A percentile compares a stretch with the other conserved stretches of the same genome.
phyloP scores from a whole-genome alignment of 1,140 invertebrate species.

The Nomia melanderi region DNA sequence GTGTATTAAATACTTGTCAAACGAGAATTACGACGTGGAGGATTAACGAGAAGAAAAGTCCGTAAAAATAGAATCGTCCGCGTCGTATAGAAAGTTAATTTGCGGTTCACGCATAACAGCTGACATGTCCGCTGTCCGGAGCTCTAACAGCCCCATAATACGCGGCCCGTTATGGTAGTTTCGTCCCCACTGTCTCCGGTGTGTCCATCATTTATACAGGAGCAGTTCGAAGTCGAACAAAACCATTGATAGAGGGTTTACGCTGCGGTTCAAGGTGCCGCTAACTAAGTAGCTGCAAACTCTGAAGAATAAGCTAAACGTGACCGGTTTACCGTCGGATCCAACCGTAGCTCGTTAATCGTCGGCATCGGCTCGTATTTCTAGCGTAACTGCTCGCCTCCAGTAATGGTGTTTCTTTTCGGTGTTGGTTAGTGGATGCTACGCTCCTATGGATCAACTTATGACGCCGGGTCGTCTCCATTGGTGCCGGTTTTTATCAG shows the following conservation, averaged over 20 bases:
- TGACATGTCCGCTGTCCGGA: conserved; percentile 20
- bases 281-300: conserved; percentile 15
- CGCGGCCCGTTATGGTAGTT: conserved; percentile 13
- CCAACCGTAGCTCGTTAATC: conserved; percentile 35
- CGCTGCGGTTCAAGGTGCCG: not conserved
- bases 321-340: conserved; percentile 23
- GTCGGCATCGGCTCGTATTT: conserved; percentile 24
- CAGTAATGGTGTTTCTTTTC: conserved; percentile 36
- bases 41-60: not conserved
- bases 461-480: conserved; percentile 19
- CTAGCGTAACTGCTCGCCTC: conserved; percentile 37
- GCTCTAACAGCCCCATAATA: not conserved
- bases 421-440: not conserved
- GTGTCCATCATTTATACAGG: conserved; percentile 3
- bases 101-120: conserved; percentile 4
- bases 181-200: not conserved
- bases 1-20: too few relatives aligned
- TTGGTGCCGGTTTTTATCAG: conserved; percentile 20
- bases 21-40: conserved; percentile 11
- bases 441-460: conserved; percentile 4
- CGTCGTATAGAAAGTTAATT: conserved; percentile 9
- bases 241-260: too few relatives aligned
- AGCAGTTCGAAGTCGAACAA: not conserved
- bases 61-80: not conserved
- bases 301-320: conserved; percentile 20